These are phyloP conservation scores for Murina feae DNA, from an alignment of 2,113 vertebrate genomes.

Conservation along the genomic window DNA sequence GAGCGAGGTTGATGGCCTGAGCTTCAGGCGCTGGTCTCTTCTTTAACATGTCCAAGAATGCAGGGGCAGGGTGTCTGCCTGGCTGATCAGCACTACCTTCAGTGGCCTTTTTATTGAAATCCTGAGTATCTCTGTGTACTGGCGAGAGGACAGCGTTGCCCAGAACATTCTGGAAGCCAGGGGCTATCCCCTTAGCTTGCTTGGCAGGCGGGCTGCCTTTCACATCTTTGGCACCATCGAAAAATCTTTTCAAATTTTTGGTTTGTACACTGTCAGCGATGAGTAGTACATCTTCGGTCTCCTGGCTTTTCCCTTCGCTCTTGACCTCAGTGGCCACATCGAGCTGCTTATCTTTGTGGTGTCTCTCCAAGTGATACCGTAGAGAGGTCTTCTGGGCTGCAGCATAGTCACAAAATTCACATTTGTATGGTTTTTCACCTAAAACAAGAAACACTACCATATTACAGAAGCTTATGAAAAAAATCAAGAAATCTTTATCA, in stretches of 20 bases:
- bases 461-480: not conserved
- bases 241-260: constrained; percentile 79
- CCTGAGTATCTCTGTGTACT: constrained; percentile 76
- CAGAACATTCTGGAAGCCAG: constrained; percentile 75
- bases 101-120: constrained; percentile 51
- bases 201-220: constrained; percentile 74
- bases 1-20: not conserved
- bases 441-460: constrained; percentile 51
- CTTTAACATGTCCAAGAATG: constrained; percentile 61
- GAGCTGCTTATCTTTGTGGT: constrained; percentile 90
- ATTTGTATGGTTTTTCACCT: constrained; percentile 99
- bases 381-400: constrained; percentile 97
- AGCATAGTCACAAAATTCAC: constrained; percentile 95
- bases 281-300: constrained; percentile 42
- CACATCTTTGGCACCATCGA: constrained; percentile 83
- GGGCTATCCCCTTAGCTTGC: constrained; percentile 77
- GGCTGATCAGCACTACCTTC: constrained; percentile 44
- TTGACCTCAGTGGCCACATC: constrained; percentile 70
- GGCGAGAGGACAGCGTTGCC: constrained; percentile 64
- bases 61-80: not conserved
- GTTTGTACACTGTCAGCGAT: constrained; percentile 65
- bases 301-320: constrained; percentile 75
- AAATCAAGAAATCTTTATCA: not conserved
- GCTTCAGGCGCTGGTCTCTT: constrained; percentile 61
- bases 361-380: constrained; percentile 94